Evolutionary conservation across 2,888 invertebrate genomes (phyloP), one percentile per base, ranked within the genome.

Genomic region (Blastobasis adustella): DNA sequence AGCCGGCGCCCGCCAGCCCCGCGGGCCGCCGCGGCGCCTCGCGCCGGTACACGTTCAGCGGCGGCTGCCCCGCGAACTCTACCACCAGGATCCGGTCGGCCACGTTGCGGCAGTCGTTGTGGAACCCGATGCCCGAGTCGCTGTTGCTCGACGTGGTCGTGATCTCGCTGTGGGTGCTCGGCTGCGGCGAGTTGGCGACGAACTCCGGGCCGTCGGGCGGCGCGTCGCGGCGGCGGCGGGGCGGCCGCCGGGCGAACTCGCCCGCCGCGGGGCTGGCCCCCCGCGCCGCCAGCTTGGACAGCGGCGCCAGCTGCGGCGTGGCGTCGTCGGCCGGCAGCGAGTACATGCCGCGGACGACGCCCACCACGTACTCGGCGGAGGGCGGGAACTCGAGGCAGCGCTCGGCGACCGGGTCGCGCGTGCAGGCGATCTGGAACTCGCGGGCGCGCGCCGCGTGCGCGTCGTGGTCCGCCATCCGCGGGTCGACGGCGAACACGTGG

Each of bases 81-180:
- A 94, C 94, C 0, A 94, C 92, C 40, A 94, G 76, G 64, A 95
- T 95, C 54, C 95, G 89, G 73, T 95, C 96, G 0, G 95, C 94
- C 49, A 95, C 92, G 67, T 95, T 95, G 7, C 94, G 92, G 65
- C 94, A 94, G 65, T 97, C 96, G 65, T 97, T 97, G 58, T 96
- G 92, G 67, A 97, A 97, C 0, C 98, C 98, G 55, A 98, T 97
- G 0, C 98, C 98, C 1, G 97, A 98, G 75, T 98, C 98, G 52
- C 97, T 97, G 76, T 97, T 98, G 63, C 96, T 97, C 0, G 96
- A 97, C 23, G 95, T 94, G 0, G 93, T 93, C 0, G 94, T 94
- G 6, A 94, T 90, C 61, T 94, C 95, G 66, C 95, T 95, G 56
- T 94, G 92, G 66, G 93, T 93, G 71, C 95, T 96, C 0, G 95